Percentiles rank a stretch among this genome's conserved stretches.
phyloP scores from a whole-genome alignment of 2,113 vertebrate species.

The Microcebus murinus region DNA sequence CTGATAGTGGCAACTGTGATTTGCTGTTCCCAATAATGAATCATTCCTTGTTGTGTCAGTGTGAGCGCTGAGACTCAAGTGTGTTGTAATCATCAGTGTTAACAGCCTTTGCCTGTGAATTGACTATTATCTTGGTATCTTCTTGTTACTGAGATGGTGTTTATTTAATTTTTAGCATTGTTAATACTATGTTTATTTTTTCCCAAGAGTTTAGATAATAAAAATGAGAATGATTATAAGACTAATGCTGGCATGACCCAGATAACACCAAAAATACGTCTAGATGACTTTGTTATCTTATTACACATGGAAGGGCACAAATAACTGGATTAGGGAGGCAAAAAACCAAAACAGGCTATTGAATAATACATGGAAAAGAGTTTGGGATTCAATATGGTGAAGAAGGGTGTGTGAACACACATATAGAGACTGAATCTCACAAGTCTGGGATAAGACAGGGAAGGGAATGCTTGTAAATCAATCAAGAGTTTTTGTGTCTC shows the following conservation, averaged over 20 bases:
- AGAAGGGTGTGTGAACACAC: neutral
- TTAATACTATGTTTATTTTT: neutral
- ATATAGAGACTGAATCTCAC: neutral
- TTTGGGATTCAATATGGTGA: neutral
- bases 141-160: neutral
- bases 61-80: neutral
- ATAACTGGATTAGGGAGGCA: neutral
- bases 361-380: neutral
- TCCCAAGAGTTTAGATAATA: neutral
- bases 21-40: neutral
- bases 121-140: neutral
- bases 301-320: neutral
- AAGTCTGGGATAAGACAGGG: neutral
- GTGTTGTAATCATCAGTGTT: neutral
- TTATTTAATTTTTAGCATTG: conserved; percentile 55
- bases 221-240: conserved; percentile 25
- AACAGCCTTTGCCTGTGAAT: neutral
- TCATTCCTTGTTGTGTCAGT: neutral
- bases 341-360: neutral
- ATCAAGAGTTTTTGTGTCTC: neutral
- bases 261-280: neutral
- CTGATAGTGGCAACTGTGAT: neutral
- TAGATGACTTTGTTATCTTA: neutral
- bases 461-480: neutral
- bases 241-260: neutral